Base-by-base conservation (phyloP, 2,797 vertebrate species). In the Sus cebifrons region DNA sequence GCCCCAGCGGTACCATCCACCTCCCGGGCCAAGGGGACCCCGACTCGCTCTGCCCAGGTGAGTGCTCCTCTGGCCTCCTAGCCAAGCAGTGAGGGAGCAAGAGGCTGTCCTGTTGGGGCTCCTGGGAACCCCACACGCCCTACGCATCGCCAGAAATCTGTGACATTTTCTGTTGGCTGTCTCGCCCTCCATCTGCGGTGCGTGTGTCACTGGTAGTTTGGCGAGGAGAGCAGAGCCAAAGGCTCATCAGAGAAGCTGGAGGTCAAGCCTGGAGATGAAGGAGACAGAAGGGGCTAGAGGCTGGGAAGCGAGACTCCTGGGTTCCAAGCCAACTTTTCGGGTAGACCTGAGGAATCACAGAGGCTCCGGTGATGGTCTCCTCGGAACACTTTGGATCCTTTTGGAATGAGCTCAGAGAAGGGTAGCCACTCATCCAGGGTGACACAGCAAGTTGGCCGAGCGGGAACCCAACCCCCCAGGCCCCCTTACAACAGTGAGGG, bases 31-130 rank as follows among this genome's bases (percentile, higher is more conserved):
- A 5, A 65, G 82, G 81, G 65, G 68, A 89, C 89, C 97, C 90
- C 79, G 67, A 82, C 56, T 95, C 64, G 82, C 68, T 89, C 79
- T 88, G 71, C 67, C 85, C 2, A 25, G 97, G 97, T 97, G 96
- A 98, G 98, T 98, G 93, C 18, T 73, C 25, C 92, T 82, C 74
- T 81, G 11, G 68, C 29, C 75, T 70, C 83, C 29, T 20, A 54
- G 44, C 81, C 67, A 36, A 62, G 73, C 64, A 49, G 68, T 12
- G 40, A 86, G 94, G 86, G 93, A 86, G 25, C 78, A 68, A 52
- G 64, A 83, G 36, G 32, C n/a, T 77, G 49, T 67, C 14, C 13
- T 32, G 3, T 0, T 9, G 74, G 81, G 78, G 44, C 25, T 73
- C 40, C 62, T 29, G 0, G 5, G 40, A 56, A 79, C n/a, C 25